These are phyloP conservation scores for Vulpes vulpes DNA, from an alignment of 2,113 vertebrate species.

Conservation along the genomic window DNA sequence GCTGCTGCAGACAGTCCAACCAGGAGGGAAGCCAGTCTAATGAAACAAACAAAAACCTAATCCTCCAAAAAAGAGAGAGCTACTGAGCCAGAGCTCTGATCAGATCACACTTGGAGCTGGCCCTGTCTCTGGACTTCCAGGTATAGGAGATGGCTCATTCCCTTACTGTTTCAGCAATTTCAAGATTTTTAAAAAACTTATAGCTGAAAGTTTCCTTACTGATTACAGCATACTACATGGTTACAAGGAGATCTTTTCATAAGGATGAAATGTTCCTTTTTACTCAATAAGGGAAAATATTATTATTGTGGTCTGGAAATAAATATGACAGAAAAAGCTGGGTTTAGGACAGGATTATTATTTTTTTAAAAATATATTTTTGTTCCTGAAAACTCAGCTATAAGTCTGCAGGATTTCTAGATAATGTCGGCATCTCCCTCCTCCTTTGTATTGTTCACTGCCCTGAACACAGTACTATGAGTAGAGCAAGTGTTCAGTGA, in stretches of 20 bases:
- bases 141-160: background rate
- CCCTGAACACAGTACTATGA: background rate
- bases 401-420: background rate
- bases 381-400: background rate
- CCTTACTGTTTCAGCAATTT: background rate
- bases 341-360: background rate
- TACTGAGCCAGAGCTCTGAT: background rate
- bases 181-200: background rate
- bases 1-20: background rate
- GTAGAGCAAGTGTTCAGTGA: background rate
- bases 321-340: background rate
- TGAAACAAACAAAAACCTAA: background rate
- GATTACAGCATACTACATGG: background rate
- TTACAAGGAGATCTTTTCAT: background rate
- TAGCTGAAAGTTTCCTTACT: background rate
- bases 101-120: background rate
- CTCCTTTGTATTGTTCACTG: background rate
- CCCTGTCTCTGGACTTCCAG: background rate
- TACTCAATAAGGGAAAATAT: background rate
- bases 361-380: background rate
- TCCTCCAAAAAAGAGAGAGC: background rate
- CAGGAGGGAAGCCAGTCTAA: background rate
- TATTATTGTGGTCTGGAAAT: background rate
- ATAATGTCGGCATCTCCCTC: background rate
- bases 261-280: conserved; percentile 18